Evolutionary conservation across 2,888 invertebrate species (phyloP).

Genomic region (Entomobrya proxima): DNA sequence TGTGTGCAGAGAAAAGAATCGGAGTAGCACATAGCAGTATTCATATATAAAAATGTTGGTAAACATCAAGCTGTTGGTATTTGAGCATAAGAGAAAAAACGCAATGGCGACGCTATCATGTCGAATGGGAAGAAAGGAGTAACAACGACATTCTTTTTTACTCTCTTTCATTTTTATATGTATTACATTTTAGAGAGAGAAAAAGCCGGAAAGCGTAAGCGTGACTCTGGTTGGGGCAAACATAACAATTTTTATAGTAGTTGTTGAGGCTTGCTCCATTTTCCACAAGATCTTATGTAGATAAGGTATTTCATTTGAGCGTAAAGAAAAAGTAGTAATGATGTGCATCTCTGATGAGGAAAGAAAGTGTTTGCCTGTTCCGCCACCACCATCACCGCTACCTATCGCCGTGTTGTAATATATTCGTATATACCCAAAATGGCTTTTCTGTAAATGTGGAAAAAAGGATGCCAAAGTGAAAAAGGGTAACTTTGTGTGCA

Average conservation of each 20-base stretch:
- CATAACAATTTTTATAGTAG: background rate
- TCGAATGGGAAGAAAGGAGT: background rate
- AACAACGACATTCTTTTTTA: too few relatives aligned
- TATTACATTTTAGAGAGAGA: background rate
- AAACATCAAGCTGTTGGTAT: too few relatives aligned
- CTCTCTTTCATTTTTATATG: too few relatives aligned
- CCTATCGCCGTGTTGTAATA: too few relatives aligned
- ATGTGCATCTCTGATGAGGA: slow-evolving; percentile 66
- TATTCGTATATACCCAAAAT: too few relatives aligned
- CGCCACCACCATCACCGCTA: background rate
- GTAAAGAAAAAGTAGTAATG: slow-evolving; percentile 57
- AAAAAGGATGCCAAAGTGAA: background rate
- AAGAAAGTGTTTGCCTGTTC: slow-evolving; percentile 8
- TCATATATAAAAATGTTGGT: too few relatives aligned
- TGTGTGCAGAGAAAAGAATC: background rate
- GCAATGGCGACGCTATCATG: background rate
- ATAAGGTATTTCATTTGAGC: slow-evolving; percentile 43
- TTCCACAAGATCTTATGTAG: slow-evolving; percentile 53
- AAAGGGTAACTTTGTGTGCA: slow-evolving; percentile 21
- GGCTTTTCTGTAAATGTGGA: too few relatives aligned
- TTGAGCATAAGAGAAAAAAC: background rate
- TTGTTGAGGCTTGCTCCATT: slow-evolving; percentile 52
- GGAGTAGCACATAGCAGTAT: too few relatives aligned
- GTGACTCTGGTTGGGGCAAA: background rate
- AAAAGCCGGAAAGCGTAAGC: background rate